A percentile compares a stretch with the other conserved stretches of the same genome.
Evolutionary conservation across 2,113 vertebrate species (phyloP).

Genomic region (Carollia perspicillata): DNA sequence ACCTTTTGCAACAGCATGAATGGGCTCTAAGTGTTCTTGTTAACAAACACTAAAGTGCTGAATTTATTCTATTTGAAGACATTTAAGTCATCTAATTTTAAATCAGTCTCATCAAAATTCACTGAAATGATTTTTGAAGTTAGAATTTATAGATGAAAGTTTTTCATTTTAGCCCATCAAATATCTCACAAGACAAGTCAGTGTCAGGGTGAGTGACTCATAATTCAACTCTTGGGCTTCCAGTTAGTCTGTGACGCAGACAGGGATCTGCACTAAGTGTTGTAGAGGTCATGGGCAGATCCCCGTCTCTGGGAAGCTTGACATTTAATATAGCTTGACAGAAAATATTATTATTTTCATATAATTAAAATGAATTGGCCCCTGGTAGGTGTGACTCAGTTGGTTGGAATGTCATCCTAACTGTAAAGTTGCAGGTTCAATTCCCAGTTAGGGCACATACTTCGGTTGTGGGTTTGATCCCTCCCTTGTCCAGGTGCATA

Average conservation of each 20-base stretch:
- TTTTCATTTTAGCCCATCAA: not conserved
- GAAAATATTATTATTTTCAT: not conserved
- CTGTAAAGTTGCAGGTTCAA: too few relatives aligned
- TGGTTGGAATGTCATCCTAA: too few relatives aligned
- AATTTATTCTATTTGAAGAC: not conserved
- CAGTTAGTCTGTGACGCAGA: not conserved
- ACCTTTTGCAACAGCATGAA: too few relatives aligned
- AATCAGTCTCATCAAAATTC: not conserved
- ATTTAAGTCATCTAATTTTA: not conserved
- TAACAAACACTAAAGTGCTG: not conserved
- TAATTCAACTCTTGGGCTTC: not conserved
- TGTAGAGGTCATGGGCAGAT: not conserved
- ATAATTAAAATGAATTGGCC: not conserved
- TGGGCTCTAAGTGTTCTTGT: not conserved
- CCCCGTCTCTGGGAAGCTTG: not conserved
- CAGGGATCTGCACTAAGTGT: not conserved
- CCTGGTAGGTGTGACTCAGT: too few relatives aligned
- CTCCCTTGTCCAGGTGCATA: too few relatives aligned
- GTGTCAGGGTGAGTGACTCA: not conserved
- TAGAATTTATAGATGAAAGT: not conserved
- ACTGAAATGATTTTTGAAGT: not conserved
- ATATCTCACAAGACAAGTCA: not conserved
- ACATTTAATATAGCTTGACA: not conserved
- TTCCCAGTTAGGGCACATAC: too few relatives aligned
- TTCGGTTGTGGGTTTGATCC: too few relatives aligned